These are phyloP conservation scores for Noctua fimbriata DNA, from an alignment of 2,888 invertebrate genomes.

Conservation along the genomic window DNA sequence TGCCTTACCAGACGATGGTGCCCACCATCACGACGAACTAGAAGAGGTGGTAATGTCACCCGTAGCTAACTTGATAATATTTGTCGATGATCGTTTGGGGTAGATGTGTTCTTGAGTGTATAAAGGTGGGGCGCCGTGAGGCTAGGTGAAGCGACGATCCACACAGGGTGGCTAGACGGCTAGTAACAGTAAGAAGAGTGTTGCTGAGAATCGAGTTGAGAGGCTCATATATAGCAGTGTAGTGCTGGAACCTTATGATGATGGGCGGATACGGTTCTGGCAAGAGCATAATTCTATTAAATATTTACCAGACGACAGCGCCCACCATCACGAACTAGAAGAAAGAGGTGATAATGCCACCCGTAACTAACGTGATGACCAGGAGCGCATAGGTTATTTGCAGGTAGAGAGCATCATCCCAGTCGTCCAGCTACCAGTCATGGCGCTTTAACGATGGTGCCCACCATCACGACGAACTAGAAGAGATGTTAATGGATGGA, in stretches of 20 bases:
- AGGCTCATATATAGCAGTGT: not conserved
- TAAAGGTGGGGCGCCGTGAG: not conserved
- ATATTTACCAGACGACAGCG: not conserved
- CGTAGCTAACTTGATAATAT: not conserved
- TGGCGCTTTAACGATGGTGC: constrained; percentile 74
- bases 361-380: not conserved
- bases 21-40: constrained; percentile 47
- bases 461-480: constrained; percentile 29
- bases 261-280: not conserved
- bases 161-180: not conserved
- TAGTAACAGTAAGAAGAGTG: not conserved
- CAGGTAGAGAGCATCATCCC: not conserved
- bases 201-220: no score
- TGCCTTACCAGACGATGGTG: constrained; percentile 75
- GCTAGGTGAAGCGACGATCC: not conserved
- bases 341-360: not conserved
- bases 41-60: constrained; percentile 38
- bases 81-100: not conserved
- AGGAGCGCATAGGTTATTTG: not conserved
- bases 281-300: not conserved
- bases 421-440: constrained; percentile 75
- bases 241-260: no score
- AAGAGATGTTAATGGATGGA: not conserved
- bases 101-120: not conserved
- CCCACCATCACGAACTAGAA: not conserved